phyloP scores from a whole-genome alignment of 1,140 invertebrate species.

The Caligus rogercresseyi region DNA sequence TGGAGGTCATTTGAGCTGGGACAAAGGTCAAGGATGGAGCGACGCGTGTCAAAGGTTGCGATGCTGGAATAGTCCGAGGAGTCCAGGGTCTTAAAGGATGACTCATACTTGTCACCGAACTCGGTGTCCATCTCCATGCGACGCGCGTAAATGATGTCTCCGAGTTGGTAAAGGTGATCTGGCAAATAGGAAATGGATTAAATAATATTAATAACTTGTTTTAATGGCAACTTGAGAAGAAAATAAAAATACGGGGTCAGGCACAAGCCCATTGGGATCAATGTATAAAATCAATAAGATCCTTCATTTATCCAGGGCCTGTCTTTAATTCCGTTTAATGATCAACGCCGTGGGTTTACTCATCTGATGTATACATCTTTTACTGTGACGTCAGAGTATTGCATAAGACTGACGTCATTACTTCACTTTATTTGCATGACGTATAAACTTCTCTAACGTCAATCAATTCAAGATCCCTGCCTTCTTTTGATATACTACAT shows the following conservation, averaged over 20 bases:
- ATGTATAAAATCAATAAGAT: no score
- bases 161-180: constrained; percentile 48
- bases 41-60: constrained; percentile 25
- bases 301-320: no score
- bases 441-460: constrained; percentile 23
- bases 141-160: constrained; percentile 42
- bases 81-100: constrained; percentile 85
- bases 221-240: constrained; percentile 20
- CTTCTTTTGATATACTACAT: constrained; percentile 31
- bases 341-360: no score
- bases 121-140: constrained; percentile 38
- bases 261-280: no score
- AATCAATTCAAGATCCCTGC: constrained; percentile 38
- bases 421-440: no score
- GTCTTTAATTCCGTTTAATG: no score
- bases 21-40: constrained; percentile 37
- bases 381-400: no score
- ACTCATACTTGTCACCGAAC: constrained; percentile 50
- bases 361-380: no score
- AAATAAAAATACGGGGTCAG: constrained; percentile 20
- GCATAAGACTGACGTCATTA: no score
- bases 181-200: constrained; percentile 23
- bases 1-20: constrained; percentile 56
- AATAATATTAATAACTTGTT: constrained; percentile 12
- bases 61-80: constrained; percentile 81